Percentiles rank a stretch among this genome's conserved stretches.
These are phyloP conservation scores for Lutjanus erythropterus DNA, from an alignment of 2,113 vertebrate genomes.

Conservation along the genomic window DNA sequence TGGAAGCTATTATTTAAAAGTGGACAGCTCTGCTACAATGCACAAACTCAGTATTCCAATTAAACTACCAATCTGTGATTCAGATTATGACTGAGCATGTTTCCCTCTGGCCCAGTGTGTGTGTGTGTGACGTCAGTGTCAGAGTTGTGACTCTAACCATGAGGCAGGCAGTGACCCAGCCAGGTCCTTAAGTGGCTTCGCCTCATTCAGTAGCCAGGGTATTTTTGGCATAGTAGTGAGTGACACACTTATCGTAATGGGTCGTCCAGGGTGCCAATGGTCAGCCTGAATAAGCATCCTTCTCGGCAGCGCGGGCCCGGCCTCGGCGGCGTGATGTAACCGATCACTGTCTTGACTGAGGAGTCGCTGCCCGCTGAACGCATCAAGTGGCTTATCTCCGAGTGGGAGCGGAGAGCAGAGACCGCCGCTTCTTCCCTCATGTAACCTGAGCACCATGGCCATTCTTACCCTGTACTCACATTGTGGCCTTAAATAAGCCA, in stretches of 20 bases:
- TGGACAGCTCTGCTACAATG: background rate
- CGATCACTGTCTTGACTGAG: constrained; percentile 37
- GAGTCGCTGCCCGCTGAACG: constrained; percentile 20
- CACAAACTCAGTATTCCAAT: background rate
- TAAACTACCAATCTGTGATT: constrained; percentile 13
- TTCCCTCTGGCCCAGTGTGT: constrained; percentile 1
- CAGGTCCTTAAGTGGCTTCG: constrained; percentile 72
- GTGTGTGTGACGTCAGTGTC: constrained; percentile 39
- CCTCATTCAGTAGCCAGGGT: constrained; percentile 67
- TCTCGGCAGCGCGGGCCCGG: constrained; percentile 28
- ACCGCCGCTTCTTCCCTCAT: constrained; percentile 1
- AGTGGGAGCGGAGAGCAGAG: constrained; percentile 10
- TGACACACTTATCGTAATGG: constrained; percentile 76
- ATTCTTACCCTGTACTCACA: constrained; percentile 15
- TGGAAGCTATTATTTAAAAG: background rate
- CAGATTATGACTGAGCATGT: constrained; percentile 48
- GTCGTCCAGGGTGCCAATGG: constrained; percentile 69
- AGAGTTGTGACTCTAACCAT: constrained; percentile 56
- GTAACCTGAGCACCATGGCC: constrained; percentile 38
- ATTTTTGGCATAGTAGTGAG: constrained; percentile 71
- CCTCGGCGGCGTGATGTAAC: constrained; percentile 51
- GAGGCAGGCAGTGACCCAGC: constrained; percentile 65
- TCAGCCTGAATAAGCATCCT: constrained; percentile 67
- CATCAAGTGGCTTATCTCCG: constrained; percentile 43
- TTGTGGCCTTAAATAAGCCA: constrained; percentile 23